These are phyloP conservation scores for Diarsia mendica DNA, from an alignment of 2,888 invertebrate genomes.

Conservation along the genomic window DNA sequence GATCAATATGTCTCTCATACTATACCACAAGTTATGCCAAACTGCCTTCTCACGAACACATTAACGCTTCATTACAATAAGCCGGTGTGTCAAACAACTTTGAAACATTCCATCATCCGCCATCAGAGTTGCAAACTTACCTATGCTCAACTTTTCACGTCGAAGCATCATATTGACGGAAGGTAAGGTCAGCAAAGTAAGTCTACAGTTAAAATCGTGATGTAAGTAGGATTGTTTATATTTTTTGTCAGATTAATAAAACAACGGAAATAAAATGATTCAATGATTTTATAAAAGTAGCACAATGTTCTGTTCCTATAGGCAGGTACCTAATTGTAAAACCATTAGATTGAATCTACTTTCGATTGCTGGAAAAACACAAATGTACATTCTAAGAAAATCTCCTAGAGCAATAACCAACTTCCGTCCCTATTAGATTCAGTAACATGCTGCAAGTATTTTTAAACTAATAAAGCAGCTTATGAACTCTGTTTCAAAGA, in stretches of 20 bases:
- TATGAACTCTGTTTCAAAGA: conserved; percentile 43
- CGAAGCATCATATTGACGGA: not conserved
- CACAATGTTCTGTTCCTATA: not conserved
- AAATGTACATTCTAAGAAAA: conserved; percentile 24
- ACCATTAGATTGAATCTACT: not conserved
- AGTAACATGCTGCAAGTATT: conserved; percentile 15
- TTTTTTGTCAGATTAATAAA: not conserved
- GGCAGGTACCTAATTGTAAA: too few species aligned
- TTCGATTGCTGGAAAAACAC: not conserved
- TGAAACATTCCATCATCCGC: conserved; percentile 13
- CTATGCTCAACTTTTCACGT: conserved; percentile 10
- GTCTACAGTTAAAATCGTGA: not conserved
- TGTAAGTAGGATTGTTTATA: not conserved
- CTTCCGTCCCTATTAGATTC: conserved; percentile 20
- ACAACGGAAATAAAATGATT: not conserved
- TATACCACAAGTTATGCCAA: not conserved
- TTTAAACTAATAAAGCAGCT: conserved; percentile 21
- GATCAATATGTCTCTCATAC: not conserved
- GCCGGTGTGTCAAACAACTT: conserved; percentile 20
- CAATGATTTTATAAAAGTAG: not conserved
- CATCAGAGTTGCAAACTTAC: conserved; percentile 19
- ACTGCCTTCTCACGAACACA: not conserved
- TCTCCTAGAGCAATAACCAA: conserved; percentile 13
- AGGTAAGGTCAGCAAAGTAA: not conserved
- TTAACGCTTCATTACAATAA: not conserved